A percentile compares a stretch with the other conserved stretches of the same genome.
Evolutionary conservation across 2,888 invertebrate genomes (phyloP).

Genomic region (Dryocosmus kuriphilus): DNA sequence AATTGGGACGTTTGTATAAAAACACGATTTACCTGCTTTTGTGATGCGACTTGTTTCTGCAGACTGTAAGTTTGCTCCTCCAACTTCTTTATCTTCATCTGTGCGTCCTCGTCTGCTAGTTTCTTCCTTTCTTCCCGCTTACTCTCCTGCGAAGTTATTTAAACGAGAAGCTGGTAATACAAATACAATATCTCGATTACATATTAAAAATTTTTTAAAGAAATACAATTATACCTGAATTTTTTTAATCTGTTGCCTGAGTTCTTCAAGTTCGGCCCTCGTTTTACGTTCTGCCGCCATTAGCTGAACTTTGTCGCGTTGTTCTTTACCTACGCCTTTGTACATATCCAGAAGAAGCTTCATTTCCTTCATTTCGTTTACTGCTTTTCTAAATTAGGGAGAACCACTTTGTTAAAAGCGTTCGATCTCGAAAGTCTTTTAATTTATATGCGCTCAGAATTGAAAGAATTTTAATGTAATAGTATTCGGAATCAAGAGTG

Average conservation of each 20-base stretch:
- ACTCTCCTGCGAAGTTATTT: constrained; percentile 83
- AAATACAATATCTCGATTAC: background rate
- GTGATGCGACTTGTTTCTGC: constrained; percentile 93
- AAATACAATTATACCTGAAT: constrained; percentile 81
- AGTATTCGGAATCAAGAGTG: no score
- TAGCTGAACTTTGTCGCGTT: constrained; percentile 95
- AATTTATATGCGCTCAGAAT: no score
- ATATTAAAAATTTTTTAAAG: background rate
- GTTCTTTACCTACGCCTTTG: constrained; percentile 95
- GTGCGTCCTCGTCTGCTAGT: constrained; percentile 95
- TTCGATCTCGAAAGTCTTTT: background rate
- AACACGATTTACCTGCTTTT: constrained; percentile 83
- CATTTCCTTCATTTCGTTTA: constrained; percentile 96
- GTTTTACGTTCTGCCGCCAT: constrained; percentile 97
- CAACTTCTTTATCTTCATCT: constrained; percentile 94
- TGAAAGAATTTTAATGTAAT: no score
- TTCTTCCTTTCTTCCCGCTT: constrained; percentile 95
- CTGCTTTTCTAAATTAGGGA: constrained; percentile 85
- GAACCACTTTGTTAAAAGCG: background rate
- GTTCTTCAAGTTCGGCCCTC: constrained; percentile 92
- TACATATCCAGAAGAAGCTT: constrained; percentile 97
- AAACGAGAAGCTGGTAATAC: background rate
- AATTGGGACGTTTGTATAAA: constrained; percentile 42
- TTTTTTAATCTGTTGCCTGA: constrained; percentile 91
- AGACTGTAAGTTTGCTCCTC: constrained; percentile 96